phyloP scores from a whole-genome alignment of 2,797 vertebrate species.

The Acanthopagrus latus region DNA sequence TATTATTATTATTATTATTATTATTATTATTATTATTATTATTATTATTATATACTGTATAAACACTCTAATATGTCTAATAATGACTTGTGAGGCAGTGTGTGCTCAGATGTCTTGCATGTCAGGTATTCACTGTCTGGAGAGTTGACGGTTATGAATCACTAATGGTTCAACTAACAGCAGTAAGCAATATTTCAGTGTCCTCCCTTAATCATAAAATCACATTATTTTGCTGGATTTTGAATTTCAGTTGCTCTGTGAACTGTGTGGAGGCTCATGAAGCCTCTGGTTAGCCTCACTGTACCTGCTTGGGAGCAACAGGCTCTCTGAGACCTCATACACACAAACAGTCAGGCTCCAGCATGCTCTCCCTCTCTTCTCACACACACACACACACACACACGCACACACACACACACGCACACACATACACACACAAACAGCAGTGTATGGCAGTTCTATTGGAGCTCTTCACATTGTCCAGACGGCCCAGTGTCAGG shows the following conservation, averaged over 20 bases:
- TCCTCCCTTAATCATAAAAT: slow-evolving; percentile 10
- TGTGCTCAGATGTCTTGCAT: not conserved
- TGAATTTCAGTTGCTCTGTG: slow-evolving; percentile 65
- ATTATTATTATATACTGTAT: not conserved
- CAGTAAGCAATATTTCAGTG: slow-evolving; percentile 12
- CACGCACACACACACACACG: slow-evolving; percentile 26
- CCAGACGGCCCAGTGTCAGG: slow-evolving; percentile 95
- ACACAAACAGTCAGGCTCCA: slow-evolving; percentile 60
- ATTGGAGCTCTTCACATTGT: slow-evolving; percentile 92
- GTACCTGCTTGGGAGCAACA: slow-evolving; percentile 65
- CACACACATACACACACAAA: slow-evolving; percentile 48
- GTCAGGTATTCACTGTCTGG: not conserved
- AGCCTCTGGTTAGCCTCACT: slow-evolving; percentile 81
- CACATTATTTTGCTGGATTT: slow-evolving; percentile 26
- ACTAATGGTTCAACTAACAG: not conserved
- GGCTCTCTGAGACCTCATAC: slow-evolving; percentile 66
- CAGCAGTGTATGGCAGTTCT: slow-evolving; percentile 78
- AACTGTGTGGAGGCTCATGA: slow-evolving; percentile 64
- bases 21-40: not conserved
- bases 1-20: not conserved
- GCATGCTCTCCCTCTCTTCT: not conserved
- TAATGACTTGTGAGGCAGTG: not conserved
- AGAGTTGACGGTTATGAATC: slow-evolving; percentile 6
- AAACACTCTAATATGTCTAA: not conserved
- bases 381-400: slow-evolving; percentile 43